Conservation (phyloP, 1,140 invertebrate genomes). For the Helicoverpa armigera region DNA sequence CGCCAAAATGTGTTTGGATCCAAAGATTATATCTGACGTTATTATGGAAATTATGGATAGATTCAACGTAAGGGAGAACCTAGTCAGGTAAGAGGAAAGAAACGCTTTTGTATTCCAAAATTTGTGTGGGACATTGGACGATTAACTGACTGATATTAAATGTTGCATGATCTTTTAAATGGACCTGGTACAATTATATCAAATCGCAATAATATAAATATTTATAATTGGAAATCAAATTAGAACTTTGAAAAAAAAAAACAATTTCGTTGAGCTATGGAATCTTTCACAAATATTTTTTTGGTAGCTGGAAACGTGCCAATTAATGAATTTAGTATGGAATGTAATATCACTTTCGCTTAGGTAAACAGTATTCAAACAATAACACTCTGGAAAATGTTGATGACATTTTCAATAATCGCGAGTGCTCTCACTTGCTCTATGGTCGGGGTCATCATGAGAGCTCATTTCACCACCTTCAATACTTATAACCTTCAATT, state of each 20-base stretch:
- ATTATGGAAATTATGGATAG: conserved; percentile 78
- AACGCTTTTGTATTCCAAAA: not conserved
- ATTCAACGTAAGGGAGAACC: conserved; percentile 80
- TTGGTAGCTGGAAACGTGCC: conserved; percentile 5
- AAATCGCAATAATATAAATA: no score
- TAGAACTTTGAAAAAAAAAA: not conserved
- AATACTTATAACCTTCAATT: no score
- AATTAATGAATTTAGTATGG: not conserved
- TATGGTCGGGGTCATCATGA: no score
- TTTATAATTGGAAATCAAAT: no score
- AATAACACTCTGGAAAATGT: no score
- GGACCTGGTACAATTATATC: no score
- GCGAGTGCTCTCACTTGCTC: no score
- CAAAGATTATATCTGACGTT: conserved; percentile 80
- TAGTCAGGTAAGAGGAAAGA: conserved; percentile 72
- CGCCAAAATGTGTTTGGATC: conserved; percentile 81
- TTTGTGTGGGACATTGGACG: no score
- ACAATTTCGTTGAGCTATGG: not conserved
- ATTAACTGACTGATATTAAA: no score
- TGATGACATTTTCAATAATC: no score
- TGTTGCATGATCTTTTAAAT: no score
- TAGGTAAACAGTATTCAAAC: not conserved
- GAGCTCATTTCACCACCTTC: no score
- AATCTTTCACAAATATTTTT: conserved; percentile 11
- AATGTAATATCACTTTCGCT: not conserved